These are phyloP conservation scores for Antigone vipio DNA, from an alignment of 2,113 vertebrate genomes.

Conservation along the genomic window DNA sequence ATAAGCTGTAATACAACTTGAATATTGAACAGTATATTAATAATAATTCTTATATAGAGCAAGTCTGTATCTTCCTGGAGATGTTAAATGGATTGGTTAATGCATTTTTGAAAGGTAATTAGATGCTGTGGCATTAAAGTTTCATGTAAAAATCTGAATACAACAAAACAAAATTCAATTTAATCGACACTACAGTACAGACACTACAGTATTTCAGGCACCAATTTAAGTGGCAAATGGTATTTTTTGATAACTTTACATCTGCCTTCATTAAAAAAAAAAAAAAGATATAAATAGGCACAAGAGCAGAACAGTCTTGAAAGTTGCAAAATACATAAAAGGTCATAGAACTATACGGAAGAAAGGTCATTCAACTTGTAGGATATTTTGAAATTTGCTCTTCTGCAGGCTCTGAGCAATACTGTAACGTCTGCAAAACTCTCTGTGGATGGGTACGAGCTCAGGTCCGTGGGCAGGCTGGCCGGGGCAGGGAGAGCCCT, in stretches of 20 bases:
- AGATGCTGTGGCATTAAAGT: not conserved
- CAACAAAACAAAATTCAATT: not conserved
- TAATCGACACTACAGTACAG: not conserved
- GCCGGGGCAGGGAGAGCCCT: not conserved
- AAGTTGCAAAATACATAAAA: not conserved
- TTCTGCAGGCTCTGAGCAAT: not conserved
- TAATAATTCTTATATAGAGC: not conserved
- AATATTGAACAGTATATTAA: not conserved
- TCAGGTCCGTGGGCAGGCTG: accelerated
- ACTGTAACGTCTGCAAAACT: not conserved
- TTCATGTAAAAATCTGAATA: not conserved
- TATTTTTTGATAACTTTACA: not conserved
- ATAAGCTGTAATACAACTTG: not conserved
- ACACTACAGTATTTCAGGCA: not conserved
- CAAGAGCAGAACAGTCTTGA: not conserved
- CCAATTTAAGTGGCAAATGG: not conserved
- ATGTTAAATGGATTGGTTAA: not conserved
- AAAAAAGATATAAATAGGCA: not conserved
- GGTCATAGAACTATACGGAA: not conserved
- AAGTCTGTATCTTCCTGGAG: not conserved
- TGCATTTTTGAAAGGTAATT: slow-evolving; percentile 22
- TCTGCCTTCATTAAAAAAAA: not conserved
- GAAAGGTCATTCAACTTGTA: not conserved
- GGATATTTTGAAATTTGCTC: not conserved
- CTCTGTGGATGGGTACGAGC: not conserved